Evolutionary conservation across 2,113 vertebrate genomes (phyloP).

Genomic region (Crypturellus undulatus): DNA sequence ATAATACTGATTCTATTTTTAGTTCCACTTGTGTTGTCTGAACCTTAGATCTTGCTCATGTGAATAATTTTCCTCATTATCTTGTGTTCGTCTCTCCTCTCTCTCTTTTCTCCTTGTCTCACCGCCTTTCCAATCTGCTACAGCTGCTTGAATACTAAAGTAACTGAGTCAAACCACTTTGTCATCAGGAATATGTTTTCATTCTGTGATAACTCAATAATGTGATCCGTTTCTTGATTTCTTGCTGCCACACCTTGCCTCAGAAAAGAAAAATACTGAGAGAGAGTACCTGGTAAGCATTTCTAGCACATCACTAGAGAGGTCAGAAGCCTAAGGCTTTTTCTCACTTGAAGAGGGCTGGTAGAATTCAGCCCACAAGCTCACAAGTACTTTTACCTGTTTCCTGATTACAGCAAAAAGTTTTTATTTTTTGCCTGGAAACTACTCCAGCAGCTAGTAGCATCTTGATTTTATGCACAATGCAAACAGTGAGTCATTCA

Average conservation of each 20-base stretch:
- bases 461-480: not conserved
- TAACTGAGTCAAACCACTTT: constrained; percentile 53
- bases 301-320: not conserved
- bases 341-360: not conserved
- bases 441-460: not conserved
- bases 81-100: not conserved
- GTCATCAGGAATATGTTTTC: constrained; percentile 43
- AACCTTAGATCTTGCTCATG: constrained; percentile 56
- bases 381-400: not conserved
- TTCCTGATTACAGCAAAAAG: not conserved
- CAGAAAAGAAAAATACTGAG: not conserved
- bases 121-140: constrained; percentile 46
- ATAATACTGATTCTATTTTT: constrained; percentile 38
- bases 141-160: constrained; percentile 56
- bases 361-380: not conserved
- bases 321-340: not conserved
- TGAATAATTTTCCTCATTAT: constrained; percentile 62
- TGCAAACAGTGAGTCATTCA: not conserved
- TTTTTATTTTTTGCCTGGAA: not conserved
- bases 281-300: not conserved
- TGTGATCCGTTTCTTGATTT: constrained; percentile 34
- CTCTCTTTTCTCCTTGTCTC: constrained; percentile 57
- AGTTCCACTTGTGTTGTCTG: constrained; percentile 50
- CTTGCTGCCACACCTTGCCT: not conserved
- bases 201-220: constrained; percentile 46